phyloP scores from a whole-genome alignment of 2,797 vertebrate species.

The Pseudochromis fuscus region DNA sequence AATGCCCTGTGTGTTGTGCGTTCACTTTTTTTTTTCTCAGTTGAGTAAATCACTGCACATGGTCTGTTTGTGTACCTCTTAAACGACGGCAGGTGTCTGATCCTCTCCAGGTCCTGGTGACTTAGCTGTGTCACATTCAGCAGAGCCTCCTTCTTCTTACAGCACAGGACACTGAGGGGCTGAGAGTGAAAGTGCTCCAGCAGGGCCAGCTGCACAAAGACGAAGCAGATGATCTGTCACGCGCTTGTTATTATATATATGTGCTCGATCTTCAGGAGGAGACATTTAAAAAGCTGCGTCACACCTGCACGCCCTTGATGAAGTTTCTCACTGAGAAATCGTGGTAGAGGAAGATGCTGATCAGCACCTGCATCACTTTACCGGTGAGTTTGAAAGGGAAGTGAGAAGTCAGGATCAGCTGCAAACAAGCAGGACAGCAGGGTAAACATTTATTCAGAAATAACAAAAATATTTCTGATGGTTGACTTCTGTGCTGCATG shows the following conservation, averaged over 20 bases:
- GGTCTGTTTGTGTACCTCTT: constrained; percentile 84
- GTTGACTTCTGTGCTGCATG: neutral
- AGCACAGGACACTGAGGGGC: constrained; percentile 94
- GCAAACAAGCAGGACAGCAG: neutral
- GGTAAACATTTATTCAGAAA: neutral
- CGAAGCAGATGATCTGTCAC: neutral
- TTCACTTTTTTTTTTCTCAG: too few relatives aligned
- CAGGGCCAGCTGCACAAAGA: constrained; percentile 88
- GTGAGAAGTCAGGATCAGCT: constrained; percentile 90
- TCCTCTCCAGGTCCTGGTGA: constrained; percentile 87
- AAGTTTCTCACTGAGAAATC: constrained; percentile 98
- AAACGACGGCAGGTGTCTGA: constrained; percentile 92
- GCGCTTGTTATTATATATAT: neutral
- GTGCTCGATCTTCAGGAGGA: neutral
- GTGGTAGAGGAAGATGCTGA: constrained; percentile 95
- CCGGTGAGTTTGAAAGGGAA: constrained; percentile 93
- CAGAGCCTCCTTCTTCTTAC: constrained; percentile 83
- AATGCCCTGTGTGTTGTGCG: too few relatives aligned
- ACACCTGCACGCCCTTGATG: constrained; percentile 96
- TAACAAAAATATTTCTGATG: neutral
- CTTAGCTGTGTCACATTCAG: constrained; percentile 83
- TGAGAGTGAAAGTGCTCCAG: constrained; percentile 94
- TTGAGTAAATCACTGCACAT: too few relatives aligned
- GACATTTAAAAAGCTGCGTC: neutral
- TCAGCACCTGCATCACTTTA: constrained; percentile 93